These are phyloP conservation scores for Sylvia atricapilla DNA, from an alignment of 2,113 vertebrate species.

Conservation along the genomic window DNA sequence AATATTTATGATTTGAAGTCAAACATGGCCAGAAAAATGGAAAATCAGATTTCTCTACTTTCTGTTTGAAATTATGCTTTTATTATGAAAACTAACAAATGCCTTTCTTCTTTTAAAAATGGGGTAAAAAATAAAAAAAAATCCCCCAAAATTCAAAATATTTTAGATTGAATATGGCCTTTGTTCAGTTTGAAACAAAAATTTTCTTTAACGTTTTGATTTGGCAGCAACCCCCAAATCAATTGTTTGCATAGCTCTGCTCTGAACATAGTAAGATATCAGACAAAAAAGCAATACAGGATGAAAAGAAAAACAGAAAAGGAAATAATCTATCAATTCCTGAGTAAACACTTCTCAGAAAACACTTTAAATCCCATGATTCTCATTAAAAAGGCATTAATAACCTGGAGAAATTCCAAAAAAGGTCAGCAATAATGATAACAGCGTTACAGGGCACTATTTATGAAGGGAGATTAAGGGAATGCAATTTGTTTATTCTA, in stretches of 20 bases:
- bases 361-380: conserved; percentile 33
- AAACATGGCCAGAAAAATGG: not conserved
- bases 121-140: not conserved
- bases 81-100: not conserved
- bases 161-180: not conserved
- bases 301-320: conserved; percentile 1
- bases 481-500: conserved; percentile 36
- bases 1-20: not conserved
- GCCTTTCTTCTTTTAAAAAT: not conserved
- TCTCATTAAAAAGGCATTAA: conserved; percentile 53
- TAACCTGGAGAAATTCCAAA: conserved; percentile 46
- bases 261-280: not conserved
- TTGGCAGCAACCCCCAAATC: not conserved
- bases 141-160: not conserved
- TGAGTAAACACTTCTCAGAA: conserved; percentile 29
- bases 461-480: conserved; percentile 37
- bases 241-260: not conserved
- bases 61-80: not conserved
- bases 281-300: not conserved
- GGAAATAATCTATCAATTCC: conserved; percentile 34
- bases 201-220: not conserved
- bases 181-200: not conserved
- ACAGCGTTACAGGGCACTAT: conserved; percentile 26
- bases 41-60: not conserved
- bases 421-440: conserved; percentile 36